Percentiles rank a stretch among this genome's conserved stretches.
These are phyloP conservation scores for Hucho hucho DNA, from an alignment of 2,113 vertebrate species.

Conservation along the genomic window DNA sequence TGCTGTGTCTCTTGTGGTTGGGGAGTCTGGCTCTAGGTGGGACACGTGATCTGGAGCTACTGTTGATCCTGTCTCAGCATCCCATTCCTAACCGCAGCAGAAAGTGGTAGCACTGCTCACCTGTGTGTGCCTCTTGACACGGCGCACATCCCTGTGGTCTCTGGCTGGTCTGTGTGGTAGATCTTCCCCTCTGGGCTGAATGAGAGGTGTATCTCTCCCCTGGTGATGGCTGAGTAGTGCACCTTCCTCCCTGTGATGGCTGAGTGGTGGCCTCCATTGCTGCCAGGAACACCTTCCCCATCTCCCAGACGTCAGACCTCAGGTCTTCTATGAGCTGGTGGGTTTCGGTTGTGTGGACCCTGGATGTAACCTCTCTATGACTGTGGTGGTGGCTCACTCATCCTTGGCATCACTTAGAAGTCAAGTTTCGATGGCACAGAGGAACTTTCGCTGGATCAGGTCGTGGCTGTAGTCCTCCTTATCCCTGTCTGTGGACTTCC, in stretches of 20 bases:
- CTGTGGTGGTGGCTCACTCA: background rate
- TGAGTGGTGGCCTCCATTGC: no score
- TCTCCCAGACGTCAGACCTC: no score
- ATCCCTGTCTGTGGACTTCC: no score
- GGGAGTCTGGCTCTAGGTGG: background rate
- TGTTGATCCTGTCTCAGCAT: background rate
- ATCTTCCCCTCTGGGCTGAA: no score
- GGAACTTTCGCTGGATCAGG: no score
- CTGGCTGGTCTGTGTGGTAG: background rate
- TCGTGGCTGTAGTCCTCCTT: no score
- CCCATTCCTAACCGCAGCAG: background rate
- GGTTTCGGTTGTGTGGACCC: background rate
- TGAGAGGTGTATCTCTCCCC: no score
- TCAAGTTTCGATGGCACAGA: conserved; percentile 5
- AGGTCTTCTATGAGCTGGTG: no score
- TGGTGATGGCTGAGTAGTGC: background rate
- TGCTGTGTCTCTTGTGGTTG: no score
- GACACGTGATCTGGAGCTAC: background rate
- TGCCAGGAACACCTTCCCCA: no score
- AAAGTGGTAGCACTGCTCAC: background rate
- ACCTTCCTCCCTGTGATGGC: background rate
- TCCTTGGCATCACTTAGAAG: background rate
- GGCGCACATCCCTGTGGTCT: background rate
- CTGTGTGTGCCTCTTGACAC: background rate
- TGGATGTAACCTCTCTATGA: background rate